Base-by-base conservation (phyloP, 2,113 vertebrate genomes). In the Phalacrocorax pelagicus region DNA sequence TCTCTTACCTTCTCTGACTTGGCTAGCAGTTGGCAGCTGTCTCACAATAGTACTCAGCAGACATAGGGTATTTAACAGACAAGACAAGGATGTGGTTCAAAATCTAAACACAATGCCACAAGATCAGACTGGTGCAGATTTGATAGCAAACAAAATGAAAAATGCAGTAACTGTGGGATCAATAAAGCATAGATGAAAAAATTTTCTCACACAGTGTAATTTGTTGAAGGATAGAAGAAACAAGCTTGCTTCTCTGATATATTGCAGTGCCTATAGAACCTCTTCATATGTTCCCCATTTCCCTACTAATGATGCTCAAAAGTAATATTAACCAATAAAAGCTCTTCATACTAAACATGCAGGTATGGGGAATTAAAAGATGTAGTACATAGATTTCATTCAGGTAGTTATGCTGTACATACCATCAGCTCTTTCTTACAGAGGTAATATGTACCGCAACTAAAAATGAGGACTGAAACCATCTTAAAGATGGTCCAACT, bases 1-100 rank as follows among this genome's bases (percentile, higher is more conserved):
- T 85, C 95, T 97, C 89, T 51, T 88, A 83, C 87, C 78, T 71
- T 73, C 74, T 59, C 81, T 34, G 42, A 24, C 54, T 91, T 55
- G 71, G 90, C 74, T 26, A 54, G 71, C 40, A 52, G 44, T 2
- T 20, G 44, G 55, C 59, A 72, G 49, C 40, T 49, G 32, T 75
- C 70, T 86, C 63, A 59, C 70, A 77, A 69, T 0, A 86, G 71
- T 2, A 54, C 74, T 88, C 79, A 71, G 95, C 62, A 92, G 63
- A 74, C 71, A 42, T 1, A 40, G 78, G 71, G 67, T 30, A 38
- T 94, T 78, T 83, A 78, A 90, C 96, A 95, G 95, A 95, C 70
- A 96, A 79, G 70, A 90, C 46, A 73, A 80, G 90, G 87, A 95
- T 2, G 0, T 51, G 62, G 57, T 51, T 94, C 59, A 14, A 85